A percentile compares a stretch with the other conserved stretches of the same genome.
These are phyloP conservation scores for Gibbula magus DNA, from an alignment of 2,888 invertebrate genomes.

Conservation along the genomic window DNA sequence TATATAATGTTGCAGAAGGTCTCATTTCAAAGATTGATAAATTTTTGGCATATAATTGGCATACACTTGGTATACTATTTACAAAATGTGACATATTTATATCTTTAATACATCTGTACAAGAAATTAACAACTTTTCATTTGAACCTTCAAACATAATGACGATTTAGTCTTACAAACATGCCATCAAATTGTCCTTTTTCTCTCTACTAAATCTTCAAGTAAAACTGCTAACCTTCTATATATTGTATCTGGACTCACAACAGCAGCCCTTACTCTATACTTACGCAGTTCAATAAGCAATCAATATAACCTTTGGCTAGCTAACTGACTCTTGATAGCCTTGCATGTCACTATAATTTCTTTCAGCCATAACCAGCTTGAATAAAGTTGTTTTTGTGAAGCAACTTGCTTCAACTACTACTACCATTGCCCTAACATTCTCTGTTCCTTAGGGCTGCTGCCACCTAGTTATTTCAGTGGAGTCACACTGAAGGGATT, in stretches of 20 bases:
- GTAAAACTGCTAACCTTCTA: too few species aligned
- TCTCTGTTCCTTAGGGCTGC: neutral
- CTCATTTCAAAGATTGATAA: too few species aligned
- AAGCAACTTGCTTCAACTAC: neutral
- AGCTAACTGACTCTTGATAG: neutral
- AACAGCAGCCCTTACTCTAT: neutral
- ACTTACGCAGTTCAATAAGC: neutral
- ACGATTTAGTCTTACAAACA: too few species aligned
- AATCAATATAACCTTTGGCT: neutral
- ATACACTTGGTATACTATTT: too few species aligned
- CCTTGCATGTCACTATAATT: neutral
- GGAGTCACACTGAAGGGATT: neutral
- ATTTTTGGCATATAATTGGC: too few species aligned
- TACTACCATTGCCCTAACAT: slow-evolving; percentile 8
- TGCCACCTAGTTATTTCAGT: slow-evolving; percentile 8
- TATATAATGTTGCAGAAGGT: too few species aligned
- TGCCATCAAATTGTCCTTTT: too few species aligned
- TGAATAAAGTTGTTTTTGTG: neutral
- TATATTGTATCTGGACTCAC: neutral
- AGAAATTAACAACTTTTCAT: too few species aligned
- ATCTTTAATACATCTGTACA: too few species aligned
- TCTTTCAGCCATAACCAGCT: slow-evolving; percentile 8
- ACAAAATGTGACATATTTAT: too few species aligned
- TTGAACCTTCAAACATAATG: too few species aligned
- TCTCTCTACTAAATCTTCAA: too few species aligned